These are phyloP conservation scores for Lacerta viridis DNA, from an alignment of 2,797 vertebrate genomes.

Conservation along the genomic window DNA sequence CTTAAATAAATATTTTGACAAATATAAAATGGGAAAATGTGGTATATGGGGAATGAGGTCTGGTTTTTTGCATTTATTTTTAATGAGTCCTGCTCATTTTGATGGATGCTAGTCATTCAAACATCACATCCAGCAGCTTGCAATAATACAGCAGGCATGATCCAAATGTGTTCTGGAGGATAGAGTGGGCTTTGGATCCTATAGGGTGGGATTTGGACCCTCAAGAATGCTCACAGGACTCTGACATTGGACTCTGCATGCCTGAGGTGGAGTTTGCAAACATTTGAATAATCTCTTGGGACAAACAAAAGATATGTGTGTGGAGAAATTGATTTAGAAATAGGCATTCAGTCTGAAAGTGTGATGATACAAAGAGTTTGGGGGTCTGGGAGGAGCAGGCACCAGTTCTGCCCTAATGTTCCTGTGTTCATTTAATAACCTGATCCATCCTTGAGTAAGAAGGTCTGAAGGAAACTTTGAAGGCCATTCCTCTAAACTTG, in stretches of 20 bases:
- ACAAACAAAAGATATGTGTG: background rate
- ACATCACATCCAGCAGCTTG: background rate
- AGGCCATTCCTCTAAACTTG: too few relatives aligned
- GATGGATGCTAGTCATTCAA: background rate
- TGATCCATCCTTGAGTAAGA: too few relatives aligned
- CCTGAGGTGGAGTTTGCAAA: background rate
- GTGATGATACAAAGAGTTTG: too few relatives aligned
- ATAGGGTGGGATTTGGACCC: too few relatives aligned
- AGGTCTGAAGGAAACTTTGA: too few relatives aligned
- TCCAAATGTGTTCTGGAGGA: background rate
- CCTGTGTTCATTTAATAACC: too few relatives aligned
- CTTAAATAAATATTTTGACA: slow-evolving; percentile 68
- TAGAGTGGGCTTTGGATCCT: too few relatives aligned
- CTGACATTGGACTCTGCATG: background rate
- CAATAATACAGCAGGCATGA: background rate
- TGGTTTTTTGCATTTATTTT: background rate
- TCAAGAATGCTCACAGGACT: background rate
- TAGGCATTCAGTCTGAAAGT: too few relatives aligned
- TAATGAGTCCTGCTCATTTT: slow-evolving; percentile 19
- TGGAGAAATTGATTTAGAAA: background rate
- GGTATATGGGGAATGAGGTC: slow-evolving; percentile 22
- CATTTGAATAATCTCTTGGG: background rate
- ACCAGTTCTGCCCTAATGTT: too few relatives aligned
- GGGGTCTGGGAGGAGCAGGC: too few relatives aligned
- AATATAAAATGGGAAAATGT: slow-evolving; percentile 38